Evolutionary conservation across 2,888 invertebrate species (phyloP).

Genomic region (Priapulus caudatus): DNA sequence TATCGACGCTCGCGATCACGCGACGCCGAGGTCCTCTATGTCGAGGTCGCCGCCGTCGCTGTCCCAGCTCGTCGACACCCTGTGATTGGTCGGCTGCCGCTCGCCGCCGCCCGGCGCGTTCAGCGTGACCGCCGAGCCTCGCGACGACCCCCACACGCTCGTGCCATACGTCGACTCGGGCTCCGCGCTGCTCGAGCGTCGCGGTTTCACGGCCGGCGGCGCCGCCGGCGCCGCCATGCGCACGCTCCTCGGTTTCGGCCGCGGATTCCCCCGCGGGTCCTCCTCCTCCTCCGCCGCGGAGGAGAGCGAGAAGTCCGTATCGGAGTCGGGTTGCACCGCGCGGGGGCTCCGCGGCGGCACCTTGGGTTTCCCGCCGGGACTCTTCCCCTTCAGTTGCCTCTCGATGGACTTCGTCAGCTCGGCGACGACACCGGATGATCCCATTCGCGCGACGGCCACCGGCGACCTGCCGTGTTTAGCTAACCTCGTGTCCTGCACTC

Average conservation of each 20-base stretch:
- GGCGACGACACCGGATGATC: not conserved
- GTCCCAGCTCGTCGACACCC: not conserved
- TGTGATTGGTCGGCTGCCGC: not conserved
- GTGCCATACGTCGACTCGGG: not conserved
- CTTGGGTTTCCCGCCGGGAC: not conserved
- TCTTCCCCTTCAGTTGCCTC: not conserved
- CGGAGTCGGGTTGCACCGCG: not conserved
- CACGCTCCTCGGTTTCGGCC: not conserved
- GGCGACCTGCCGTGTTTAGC: too few species aligned
- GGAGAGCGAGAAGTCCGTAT: not conserved
- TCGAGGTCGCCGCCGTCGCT: conserved; percentile 3
- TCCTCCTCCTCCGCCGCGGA: not conserved
- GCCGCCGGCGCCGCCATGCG: too few species aligned
- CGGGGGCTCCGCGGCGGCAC: not conserved
- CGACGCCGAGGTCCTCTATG: not conserved
- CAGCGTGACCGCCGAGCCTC: not conserved
- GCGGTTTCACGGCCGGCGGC: conserved; percentile 3
- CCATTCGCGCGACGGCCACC: too few species aligned
- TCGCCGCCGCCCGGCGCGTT: not conserved
- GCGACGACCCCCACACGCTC: not conserved
- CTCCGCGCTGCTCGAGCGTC: not conserved
- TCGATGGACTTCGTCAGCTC: conserved; percentile 1
- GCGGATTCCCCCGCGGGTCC: not conserved
- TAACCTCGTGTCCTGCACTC: too few species aligned
- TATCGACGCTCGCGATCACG: too few species aligned